Conservation (phyloP, 2,888 invertebrate genomes). For the Dioctria linearis region DNA sequence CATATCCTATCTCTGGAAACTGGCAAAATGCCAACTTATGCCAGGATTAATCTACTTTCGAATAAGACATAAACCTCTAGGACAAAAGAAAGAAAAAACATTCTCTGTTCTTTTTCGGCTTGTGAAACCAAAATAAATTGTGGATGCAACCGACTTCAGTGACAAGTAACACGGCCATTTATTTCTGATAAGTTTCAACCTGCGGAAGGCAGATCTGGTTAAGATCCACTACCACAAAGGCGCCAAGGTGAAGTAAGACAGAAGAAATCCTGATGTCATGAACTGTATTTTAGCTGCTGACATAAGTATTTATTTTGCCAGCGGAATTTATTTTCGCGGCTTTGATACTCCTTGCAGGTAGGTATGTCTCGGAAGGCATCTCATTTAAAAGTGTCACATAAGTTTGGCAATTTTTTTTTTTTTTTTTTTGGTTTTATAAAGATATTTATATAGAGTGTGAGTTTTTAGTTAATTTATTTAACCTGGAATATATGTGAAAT, state of each 20-base stretch:
- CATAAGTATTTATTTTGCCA: slow-evolving; percentile 28
- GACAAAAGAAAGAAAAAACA: background rate
- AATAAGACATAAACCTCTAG: slow-evolving; percentile 22
- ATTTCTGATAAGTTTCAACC: slow-evolving; percentile 43
- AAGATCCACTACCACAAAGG: background rate
- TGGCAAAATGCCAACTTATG: slow-evolving; percentile 29
- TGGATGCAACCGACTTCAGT: slow-evolving; percentile 40
- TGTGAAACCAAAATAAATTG: slow-evolving; percentile 45
- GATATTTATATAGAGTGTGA: no score
- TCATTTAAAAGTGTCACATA: no score
- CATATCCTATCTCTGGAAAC: background rate
- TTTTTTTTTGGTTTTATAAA: no score
- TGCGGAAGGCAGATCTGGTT: slow-evolving; percentile 19
- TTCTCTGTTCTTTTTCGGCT: background rate
- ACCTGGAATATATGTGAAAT: no score
- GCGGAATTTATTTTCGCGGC: slow-evolving; percentile 28
- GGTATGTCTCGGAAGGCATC: no score
- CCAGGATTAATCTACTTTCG: slow-evolving; percentile 7
- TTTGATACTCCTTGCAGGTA: no score
- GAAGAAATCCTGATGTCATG: slow-evolving; percentile 41
- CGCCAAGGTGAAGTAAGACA: background rate
- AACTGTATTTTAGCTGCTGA: slow-evolving; percentile 37
- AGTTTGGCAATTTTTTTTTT: no score
- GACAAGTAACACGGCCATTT: slow-evolving; percentile 41
- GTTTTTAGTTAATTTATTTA: no score